Conservation (phyloP, 1,140 invertebrate species). For the Cotesia vestalis region DNA sequence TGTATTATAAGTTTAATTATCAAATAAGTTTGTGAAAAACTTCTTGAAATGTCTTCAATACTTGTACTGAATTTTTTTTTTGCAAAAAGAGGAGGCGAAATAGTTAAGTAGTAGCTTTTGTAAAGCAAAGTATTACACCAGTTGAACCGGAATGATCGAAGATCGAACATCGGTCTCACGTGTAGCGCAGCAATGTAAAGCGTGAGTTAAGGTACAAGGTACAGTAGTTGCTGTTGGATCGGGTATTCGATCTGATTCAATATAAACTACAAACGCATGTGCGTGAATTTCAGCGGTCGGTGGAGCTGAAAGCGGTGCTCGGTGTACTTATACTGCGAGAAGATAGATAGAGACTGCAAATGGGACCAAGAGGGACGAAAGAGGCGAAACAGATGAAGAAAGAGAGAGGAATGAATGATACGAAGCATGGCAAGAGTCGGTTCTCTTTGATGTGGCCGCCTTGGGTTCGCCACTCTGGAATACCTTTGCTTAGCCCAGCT, state of each 20-base stretch:
- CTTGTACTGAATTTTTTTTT: no score
- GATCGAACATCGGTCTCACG: slow-evolving; percentile 34
- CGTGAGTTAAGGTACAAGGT: neutral
- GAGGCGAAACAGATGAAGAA: no score
- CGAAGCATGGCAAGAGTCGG: slow-evolving; percentile 53
- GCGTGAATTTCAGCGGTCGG: slow-evolving; percentile 18
- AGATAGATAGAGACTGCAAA: slow-evolving; percentile 10
- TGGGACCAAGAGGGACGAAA: neutral
- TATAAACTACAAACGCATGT: slow-evolving; percentile 17
- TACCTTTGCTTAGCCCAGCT: slow-evolving; percentile 47
- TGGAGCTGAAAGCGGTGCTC: slow-evolving; percentile 22
- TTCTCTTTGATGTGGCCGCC: slow-evolving; percentile 59
- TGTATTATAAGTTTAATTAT: no score
- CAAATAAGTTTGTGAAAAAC: no score
- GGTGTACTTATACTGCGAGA: no score
- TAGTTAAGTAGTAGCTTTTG: no score
- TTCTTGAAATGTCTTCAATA: no score
- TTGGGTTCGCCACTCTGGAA: slow-evolving; percentile 36
- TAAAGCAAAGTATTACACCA: slow-evolving; percentile 8
- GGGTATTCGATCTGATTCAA: neutral
- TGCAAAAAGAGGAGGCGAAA: no score
- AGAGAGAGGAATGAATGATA: slow-evolving; percentile 7
- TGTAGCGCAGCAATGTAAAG: slow-evolving; percentile 3
- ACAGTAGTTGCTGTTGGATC: neutral
- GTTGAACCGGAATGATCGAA: slow-evolving; percentile 35